Percentiles rank a stretch among this genome's conserved stretches.
phyloP scores from a whole-genome alignment of 1,140 invertebrate species.

The Leptinotarsa texana region DNA sequence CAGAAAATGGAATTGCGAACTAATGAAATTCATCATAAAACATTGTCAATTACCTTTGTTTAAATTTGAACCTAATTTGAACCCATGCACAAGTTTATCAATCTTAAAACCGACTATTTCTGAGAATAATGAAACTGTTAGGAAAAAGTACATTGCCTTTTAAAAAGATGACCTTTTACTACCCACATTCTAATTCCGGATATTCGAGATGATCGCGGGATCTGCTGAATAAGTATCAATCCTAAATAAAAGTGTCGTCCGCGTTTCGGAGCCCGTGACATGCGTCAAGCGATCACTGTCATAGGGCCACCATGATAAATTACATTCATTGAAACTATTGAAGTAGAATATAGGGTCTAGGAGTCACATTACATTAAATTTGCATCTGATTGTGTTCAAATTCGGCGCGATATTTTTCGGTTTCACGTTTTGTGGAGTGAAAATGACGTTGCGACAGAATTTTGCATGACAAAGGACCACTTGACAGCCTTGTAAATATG shows the following conservation, averaged over 20 bases:
- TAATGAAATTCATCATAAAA: too few species aligned
- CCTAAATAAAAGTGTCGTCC: not conserved
- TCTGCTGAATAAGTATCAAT: not conserved
- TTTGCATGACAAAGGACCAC: constrained; percentile 57
- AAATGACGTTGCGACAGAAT: constrained; percentile 57
- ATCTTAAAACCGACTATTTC: too few species aligned
- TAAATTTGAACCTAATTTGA: too few species aligned
- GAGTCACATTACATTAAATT: constrained; percentile 46
- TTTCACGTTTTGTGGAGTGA: constrained; percentile 51
- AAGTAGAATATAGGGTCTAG: constrained; percentile 14
- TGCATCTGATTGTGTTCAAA: constrained; percentile 52
- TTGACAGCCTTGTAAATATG: constrained; percentile 57
- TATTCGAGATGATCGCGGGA: too few species aligned
- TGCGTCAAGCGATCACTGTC: constrained; percentile 4
- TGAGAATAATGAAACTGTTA: too few species aligned
- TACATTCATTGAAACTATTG: constrained; percentile 3
- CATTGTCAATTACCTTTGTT: too few species aligned
- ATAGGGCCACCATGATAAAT: not conserved
- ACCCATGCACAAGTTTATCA: too few species aligned
- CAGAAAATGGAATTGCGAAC: too few species aligned
- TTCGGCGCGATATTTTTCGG: constrained; percentile 50
- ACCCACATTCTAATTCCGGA: too few species aligned
- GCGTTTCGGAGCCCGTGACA: not conserved
- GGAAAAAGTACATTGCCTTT: too few species aligned
- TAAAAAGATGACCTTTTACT: not conserved